phyloP scores from a whole-genome alignment of 64 coral and sea anemone genomes.

The Anthopleura sola region DNA sequence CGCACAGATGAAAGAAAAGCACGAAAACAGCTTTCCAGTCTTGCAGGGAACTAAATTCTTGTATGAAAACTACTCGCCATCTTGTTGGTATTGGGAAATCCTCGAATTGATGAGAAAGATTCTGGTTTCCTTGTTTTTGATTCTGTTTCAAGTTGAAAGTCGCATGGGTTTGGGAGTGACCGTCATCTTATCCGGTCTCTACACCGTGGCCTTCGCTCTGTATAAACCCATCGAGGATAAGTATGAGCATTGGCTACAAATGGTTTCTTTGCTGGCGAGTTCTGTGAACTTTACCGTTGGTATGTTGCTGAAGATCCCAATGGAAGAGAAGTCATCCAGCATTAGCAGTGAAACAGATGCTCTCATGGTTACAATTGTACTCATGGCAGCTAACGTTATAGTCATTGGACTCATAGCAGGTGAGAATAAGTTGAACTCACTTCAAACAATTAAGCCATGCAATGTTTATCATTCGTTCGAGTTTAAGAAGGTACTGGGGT shows the following conservation, averaged over 20 bases:
- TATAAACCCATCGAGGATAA: not conserved
- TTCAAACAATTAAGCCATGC: no score
- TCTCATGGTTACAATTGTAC: slow-evolving; percentile 28
- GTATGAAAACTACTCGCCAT: slow-evolving; percentile 6
- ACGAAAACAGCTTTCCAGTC: not conserved
- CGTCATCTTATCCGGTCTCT: slow-evolving; percentile 18
- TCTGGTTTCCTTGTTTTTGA: not conserved
- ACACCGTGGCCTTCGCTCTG: slow-evolving; percentile 28
- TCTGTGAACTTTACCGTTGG: slow-evolving; percentile 43
- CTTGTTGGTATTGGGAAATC: slow-evolving; percentile 53
- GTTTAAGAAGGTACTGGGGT: no score
- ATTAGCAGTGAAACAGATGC: slow-evolving; percentile 17
- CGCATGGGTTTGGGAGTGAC: slow-evolving; percentile 21
- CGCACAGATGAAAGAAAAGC: not conserved
- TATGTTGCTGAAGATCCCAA: slow-evolving; percentile 54
- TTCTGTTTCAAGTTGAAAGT: slow-evolving; percentile 21
- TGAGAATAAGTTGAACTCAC: not conserved
- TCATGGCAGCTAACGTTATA: slow-evolving; percentile 33
- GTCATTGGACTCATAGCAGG: slow-evolving; percentile 41
- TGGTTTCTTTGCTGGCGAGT: slow-evolving; percentile 35
- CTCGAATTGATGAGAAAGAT: slow-evolving; percentile 39
- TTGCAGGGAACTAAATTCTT: not conserved
- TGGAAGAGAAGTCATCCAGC: slow-evolving; percentile 6
- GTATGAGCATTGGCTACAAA: slow-evolving; percentile 45
- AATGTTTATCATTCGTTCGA: no score